Evolutionary conservation across 2,888 invertebrate species (phyloP), one percentile per base, ranked within the genome.

Genomic region (Endomychus coccineus): DNA sequence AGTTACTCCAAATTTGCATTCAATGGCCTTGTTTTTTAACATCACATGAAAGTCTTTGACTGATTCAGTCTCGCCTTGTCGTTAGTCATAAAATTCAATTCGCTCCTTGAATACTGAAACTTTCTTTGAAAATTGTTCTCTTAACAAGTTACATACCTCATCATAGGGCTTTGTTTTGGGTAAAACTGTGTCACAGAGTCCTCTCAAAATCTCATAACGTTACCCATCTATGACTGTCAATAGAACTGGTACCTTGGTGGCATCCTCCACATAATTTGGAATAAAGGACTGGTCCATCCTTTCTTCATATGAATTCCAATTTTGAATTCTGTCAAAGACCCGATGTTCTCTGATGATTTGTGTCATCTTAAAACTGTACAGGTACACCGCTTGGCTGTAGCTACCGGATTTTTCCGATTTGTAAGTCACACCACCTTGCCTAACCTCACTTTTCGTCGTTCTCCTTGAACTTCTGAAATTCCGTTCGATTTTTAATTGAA

Each of bases 161-260:
- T 45, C 36, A 34, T 44, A 51, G 1, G 40, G 34, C 27, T 50
- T 49, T 3, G 38, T 30, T 22, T 51, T 48, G 2, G 52, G 51
- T 30, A 47, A 24, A 6, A 23, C 31, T 13, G 48, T 51, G 36
- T 40, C 36, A 31, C 47, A 51, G 4, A 52, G 19, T 27, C 48
- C 48, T 25, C 46, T 30, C n/a, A 51, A 27, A 2, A 45, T 44
- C 40, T 45, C 44, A 21, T 48, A 51, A 19, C 42, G 27, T 1
- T 45, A 28, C 12, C 40, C 34, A n/a, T 44, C 47, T 11, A 53
- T 40, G 6, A 36, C 27, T 11, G 44, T 50, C n/a, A 51, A 27
- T 12, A 54, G 35, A 10, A 29, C 23, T 16, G 36, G 15, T 10
- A 19, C 29, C 21, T 23, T 30, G 7, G 29, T 36, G 5, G 28